phyloP scores from a whole-genome alignment of 1,140 invertebrate genomes.

The Nilaparvata lugens region DNA sequence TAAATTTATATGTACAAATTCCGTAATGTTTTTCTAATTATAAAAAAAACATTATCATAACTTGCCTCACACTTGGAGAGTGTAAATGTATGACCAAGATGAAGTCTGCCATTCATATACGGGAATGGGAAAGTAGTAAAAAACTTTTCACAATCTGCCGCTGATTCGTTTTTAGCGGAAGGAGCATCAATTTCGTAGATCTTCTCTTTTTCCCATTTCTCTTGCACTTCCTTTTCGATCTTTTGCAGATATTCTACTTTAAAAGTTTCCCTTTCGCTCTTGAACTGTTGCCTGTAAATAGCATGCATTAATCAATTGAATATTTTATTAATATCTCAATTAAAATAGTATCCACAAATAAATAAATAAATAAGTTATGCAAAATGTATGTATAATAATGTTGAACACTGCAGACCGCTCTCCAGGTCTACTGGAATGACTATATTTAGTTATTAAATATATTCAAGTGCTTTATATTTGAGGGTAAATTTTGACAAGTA shows the following conservation, averaged over 20 bases:
- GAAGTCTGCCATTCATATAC: conserved; percentile 98
- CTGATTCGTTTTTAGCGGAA: conserved; percentile 30
- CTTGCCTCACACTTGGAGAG: conserved; percentile 87
- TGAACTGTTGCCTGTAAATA: conserved; percentile 19
- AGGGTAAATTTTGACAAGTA: no score
- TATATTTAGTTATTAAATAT: no score
- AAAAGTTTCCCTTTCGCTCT: conserved; percentile 84
- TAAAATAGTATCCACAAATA: no score
- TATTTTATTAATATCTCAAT: no score
- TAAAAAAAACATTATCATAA: conserved; percentile 12
- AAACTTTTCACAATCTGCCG: conserved; percentile 69
- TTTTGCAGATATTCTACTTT: conserved; percentile 84
- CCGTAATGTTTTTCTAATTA: no score
- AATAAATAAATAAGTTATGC: no score
- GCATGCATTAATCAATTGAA: no score
- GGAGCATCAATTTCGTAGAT: conserved; percentile 77
- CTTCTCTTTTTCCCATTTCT: conserved; percentile 68
- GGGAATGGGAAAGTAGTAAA: conserved; percentile 95
- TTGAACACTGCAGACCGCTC: no score
- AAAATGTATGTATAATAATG: no score
- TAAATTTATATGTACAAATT: no score
- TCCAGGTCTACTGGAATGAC: no score
- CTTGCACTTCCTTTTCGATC: conserved; percentile 78
- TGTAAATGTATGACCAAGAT: conserved; percentile 96
- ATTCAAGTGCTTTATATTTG: no score